A percentile compares a stretch with the other conserved stretches of the same genome.
phyloP scores from a whole-genome alignment of 2,797 vertebrate species.

The Siniperca scherzeri region DNA sequence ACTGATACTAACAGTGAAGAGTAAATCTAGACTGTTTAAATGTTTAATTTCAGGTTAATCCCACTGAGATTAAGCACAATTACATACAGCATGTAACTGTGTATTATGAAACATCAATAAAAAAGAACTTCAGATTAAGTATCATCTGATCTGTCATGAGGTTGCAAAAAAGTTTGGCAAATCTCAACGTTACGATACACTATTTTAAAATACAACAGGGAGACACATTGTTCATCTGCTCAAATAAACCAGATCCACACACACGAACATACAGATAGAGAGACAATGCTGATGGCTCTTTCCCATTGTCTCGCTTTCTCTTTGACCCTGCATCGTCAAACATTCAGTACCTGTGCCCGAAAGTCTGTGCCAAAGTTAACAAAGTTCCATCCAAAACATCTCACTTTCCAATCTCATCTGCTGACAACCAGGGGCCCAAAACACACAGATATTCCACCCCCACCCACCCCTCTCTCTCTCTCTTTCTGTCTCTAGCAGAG shows the following conservation, averaged over 20 bases:
- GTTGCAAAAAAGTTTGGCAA: neutral
- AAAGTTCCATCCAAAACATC: slow-evolving; percentile 75
- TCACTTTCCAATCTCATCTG: slow-evolving; percentile 76
- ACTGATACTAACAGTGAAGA: neutral
- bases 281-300: slow-evolving; percentile 38
- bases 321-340: slow-evolving; percentile 60
- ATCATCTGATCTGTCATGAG: neutral
- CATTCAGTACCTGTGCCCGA: slow-evolving; percentile 55
- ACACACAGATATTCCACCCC: slow-evolving; percentile 34
- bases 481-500: slow-evolving; percentile 19
- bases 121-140: neutral
- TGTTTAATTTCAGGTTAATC: neutral
- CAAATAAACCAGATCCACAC: neutral
- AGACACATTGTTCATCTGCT: neutral
- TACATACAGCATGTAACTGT: neutral
- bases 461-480: neutral
- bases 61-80: neutral
- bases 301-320: slow-evolving; percentile 61
- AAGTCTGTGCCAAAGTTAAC: slow-evolving; percentile 77
- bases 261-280: slow-evolving; percentile 10
- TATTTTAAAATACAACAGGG: neutral
- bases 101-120: neutral
- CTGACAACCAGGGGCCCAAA: slow-evolving; percentile 59
- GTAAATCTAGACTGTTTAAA: neutral
- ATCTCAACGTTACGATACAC: neutral